Evolutionary conservation across 1,140 invertebrate species (phyloP).

Genomic region (Luehdorfia chinensis): DNA sequence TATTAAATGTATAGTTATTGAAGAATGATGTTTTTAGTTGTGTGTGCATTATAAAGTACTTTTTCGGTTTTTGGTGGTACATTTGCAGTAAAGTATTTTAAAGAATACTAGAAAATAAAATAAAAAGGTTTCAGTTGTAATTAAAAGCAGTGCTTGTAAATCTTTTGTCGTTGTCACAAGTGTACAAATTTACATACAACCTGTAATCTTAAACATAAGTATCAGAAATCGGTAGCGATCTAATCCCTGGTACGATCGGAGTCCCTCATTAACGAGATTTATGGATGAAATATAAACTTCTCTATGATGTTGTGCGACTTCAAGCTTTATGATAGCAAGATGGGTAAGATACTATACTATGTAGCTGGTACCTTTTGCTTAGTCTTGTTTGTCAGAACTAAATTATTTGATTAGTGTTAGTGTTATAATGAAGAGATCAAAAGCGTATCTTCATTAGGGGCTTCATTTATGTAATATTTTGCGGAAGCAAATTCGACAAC

Average conservation of each 20-base stretch:
- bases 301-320: slow-evolving; percentile 50
- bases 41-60: too few species aligned
- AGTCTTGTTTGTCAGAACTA: slow-evolving; percentile 23
- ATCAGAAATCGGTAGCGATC: slow-evolving; percentile 42
- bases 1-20: background rate
- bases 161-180: too few species aligned
- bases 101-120: too few species aligned
- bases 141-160: too few species aligned
- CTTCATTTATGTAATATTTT: too few species aligned
- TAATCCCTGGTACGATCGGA: slow-evolving; percentile 61
- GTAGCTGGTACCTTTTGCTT: slow-evolving; percentile 48
- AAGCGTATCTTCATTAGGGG: too few species aligned
- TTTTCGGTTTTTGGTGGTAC: too few species aligned
- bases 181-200: slow-evolving; percentile 26
- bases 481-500: too few species aligned
- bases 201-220: slow-evolving; percentile 29
- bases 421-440: too few species aligned
- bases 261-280: slow-evolving; percentile 73
- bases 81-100: background rate
- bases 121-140: too few species aligned
- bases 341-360: slow-evolving; percentile 46
- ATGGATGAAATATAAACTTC: slow-evolving; percentile 62
- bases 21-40: too few species aligned
- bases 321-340: slow-evolving; percentile 59
- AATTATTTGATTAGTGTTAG: slow-evolving; percentile 5